Conservation (phyloP, 2,113 vertebrate genomes). For the Noturus placidus region DNA sequence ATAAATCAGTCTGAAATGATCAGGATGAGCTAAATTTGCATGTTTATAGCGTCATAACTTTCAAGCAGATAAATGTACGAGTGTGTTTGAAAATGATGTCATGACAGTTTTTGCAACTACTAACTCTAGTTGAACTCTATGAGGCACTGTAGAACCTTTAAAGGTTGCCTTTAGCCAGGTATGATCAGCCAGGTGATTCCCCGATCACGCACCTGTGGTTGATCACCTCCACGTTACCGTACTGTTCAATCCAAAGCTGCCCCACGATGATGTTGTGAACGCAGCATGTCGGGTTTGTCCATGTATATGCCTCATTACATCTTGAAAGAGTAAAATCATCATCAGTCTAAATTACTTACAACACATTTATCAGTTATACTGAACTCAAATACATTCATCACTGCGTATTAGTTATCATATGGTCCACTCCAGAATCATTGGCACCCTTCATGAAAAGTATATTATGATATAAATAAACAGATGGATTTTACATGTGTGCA, state of each 20-base stretch:
- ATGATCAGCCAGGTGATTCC: background rate
- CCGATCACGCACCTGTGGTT: slow-evolving; percentile 84
- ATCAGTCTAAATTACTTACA: background rate
- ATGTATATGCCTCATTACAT: slow-evolving; percentile 91
- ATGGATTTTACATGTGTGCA: background rate
- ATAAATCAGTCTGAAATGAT: background rate
- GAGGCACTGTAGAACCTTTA: background rate
- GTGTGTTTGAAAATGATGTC: background rate
- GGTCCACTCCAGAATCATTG: background rate
- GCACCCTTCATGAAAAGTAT: background rate
- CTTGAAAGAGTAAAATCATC: slow-evolving; percentile 61
- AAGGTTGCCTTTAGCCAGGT: background rate
- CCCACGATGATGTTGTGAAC: slow-evolving; percentile 99
- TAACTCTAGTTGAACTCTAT: background rate
- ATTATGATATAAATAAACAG: background rate
- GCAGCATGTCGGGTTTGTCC: slow-evolving; percentile 97
- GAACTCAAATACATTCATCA: background rate
- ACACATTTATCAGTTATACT: background rate
- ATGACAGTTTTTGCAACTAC: background rate
- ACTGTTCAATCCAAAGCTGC: slow-evolving; percentile 98
- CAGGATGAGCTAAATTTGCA: background rate
- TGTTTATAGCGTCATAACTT: background rate
- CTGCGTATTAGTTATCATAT: background rate
- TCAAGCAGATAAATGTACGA: background rate
- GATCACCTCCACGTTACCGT: slow-evolving; percentile 89